phyloP scores from a whole-genome alignment of 2,113 vertebrate species.

The Antechinus flavipes region DNA sequence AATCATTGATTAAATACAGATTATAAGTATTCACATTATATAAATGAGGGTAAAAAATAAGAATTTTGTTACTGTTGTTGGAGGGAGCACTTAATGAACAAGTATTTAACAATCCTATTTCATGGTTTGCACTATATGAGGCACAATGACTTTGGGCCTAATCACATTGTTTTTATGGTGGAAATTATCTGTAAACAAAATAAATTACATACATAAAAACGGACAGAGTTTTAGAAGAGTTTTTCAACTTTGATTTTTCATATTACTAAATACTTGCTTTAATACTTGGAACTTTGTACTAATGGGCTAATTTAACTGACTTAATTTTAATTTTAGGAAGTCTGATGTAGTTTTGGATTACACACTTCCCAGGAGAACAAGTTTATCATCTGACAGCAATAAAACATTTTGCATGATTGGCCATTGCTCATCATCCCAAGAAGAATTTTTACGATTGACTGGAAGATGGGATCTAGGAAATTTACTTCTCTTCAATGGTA shows the following conservation, averaged over 20 bases:
- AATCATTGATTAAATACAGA: not conserved
- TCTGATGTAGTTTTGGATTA: conserved; percentile 95
- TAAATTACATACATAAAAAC: not conserved
- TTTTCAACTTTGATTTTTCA: conserved; percentile 19
- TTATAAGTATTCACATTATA: not conserved
- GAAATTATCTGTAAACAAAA: not conserved
- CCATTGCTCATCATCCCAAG: conserved; percentile 87
- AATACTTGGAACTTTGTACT: conserved; percentile 14
- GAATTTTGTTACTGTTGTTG: not conserved
- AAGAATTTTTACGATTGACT: conserved; percentile 86
- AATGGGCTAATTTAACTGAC: conserved; percentile 25
- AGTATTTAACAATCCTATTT: not conserved
- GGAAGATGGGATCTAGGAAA: conserved; percentile 93
- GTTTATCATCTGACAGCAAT: conserved; percentile 96
- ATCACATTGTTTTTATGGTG: not conserved
- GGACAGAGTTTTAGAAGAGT: not conserved
- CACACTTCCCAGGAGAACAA: conserved; percentile 93
- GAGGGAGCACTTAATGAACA: not conserved
- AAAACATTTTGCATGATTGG: conserved; percentile 98
- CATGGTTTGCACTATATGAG: not conserved
- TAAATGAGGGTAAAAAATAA: not conserved
- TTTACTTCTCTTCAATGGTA: conserved; percentile 93
- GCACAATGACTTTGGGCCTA: not conserved
- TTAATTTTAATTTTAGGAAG: conserved; percentile 85
- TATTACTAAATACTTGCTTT: conserved; percentile 49